Base-by-base conservation (phyloP, 1,140 invertebrate genomes). In the Phymastichus coffea region DNA sequence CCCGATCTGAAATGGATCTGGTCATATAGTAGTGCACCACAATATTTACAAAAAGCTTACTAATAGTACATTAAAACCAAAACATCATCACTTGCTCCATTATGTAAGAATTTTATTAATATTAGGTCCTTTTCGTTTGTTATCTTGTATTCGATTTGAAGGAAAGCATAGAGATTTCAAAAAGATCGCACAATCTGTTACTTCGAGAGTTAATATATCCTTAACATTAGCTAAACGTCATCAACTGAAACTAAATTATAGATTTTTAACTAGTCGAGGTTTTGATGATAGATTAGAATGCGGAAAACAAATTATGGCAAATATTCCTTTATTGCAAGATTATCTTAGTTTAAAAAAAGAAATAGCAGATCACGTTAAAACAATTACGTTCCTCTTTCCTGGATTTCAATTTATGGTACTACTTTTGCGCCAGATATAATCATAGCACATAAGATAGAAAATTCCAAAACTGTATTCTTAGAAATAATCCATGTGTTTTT, bases 181-280 rank as follows among this genome's bases (percentile, higher is more conserved):
- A 65, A 37, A 55, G 28, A 33, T 48, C n/a, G 55, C 52, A 4
- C 51, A 64, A 47, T 44, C 56, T 33, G 53, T 52, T 7, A 60
- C 48, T n/a, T 66, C 64, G 26, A n/a, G n/a, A n/a, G n/a, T n/a
- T n/a, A n/a, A n/a, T n/a, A n/a, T n/a, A n/a, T n/a, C n/a, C n/a
- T n/a, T 61, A 38, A 57, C 56, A 38, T 26, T 67, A 41, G 62
- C 63, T 26, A 49, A 59, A 14, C 65, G 46, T 49, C 61, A 69
- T 46, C 67, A 69, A 52, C 35, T 69, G 9, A 46, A 51, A 52
- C 38, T 69, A 49, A n/a, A n/a, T n/a, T n/a, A n/a, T n/a, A n/a
- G n/a, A n/a, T n/a, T n/a, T n/a, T n/a, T n/a, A n/a, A n/a, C 40
- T 12, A 53, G 59, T 40, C 35, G 53, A 25, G 43, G 43, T 25